phyloP scores from a whole-genome alignment of 1,140 invertebrate genomes.

The Antheraea pernyi region DNA sequence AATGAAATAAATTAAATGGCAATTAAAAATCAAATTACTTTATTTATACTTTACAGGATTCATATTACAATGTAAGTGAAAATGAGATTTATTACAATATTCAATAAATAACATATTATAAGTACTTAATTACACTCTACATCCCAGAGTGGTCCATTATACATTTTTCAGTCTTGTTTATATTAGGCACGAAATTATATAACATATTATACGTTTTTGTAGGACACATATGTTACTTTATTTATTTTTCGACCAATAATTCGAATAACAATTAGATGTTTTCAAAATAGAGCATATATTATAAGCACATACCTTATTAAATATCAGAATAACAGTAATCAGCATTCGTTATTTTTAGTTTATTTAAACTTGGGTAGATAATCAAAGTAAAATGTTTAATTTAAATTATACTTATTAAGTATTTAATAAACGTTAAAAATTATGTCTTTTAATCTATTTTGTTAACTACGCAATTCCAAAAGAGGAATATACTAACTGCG shows the following conservation, averaged over 20 bases:
- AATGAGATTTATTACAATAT: not conserved
- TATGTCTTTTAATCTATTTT: not conserved
- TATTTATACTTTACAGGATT: slow-evolving; percentile 1
- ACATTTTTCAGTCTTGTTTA: not conserved
- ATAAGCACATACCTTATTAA: too few relatives aligned
- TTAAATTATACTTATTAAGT: not conserved
- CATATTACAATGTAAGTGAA: not conserved
- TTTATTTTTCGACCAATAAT: not conserved
- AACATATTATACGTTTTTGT: not conserved
- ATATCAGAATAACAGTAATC: too few relatives aligned
- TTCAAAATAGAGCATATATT: not conserved
- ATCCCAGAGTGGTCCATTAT: not conserved
- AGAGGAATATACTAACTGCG: not conserved
- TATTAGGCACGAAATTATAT: not conserved
- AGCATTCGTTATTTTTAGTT: too few relatives aligned
- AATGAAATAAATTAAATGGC: not conserved
- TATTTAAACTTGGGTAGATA: too few relatives aligned
- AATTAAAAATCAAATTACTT: not conserved
- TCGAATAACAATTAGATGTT: not conserved
- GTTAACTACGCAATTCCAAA: not conserved
- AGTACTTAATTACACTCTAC: not conserved
- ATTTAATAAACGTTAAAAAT: not conserved
- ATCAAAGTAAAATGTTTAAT: not conserved
- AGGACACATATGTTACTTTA: not conserved
- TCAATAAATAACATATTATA: not conserved